phyloP scores from a whole-genome alignment of 1,140 invertebrate species.

The Teleopsis dalmanni region DNA sequence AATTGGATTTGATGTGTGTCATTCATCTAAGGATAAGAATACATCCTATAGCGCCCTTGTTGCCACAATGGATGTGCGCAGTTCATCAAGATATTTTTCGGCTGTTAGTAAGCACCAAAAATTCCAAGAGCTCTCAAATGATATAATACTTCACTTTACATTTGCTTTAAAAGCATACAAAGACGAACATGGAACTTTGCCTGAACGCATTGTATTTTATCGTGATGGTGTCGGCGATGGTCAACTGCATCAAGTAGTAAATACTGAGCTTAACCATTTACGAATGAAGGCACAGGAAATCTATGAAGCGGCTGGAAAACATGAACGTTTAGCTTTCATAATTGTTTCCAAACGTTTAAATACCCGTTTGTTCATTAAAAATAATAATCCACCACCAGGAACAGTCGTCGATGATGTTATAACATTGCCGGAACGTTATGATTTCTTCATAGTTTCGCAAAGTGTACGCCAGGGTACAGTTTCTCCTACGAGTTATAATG shows the following conservation, averaged over 20 bases:
- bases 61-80: constrained; percentile 60
- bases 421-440: constrained; percentile 73
- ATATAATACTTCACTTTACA: constrained; percentile 52
- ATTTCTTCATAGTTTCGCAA: constrained; percentile 77
- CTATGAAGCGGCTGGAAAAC: constrained; percentile 38
- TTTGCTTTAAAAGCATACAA: constrained; percentile 50
- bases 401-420: constrained; percentile 80
- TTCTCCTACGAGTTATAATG: constrained; percentile 71
- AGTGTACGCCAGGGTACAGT: constrained; percentile 72
- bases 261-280: constrained; percentile 34
- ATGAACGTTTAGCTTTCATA: constrained; percentile 55
- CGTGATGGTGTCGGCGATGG: constrained; percentile 78
- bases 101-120: constrained; percentile 51
- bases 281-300: constrained; percentile 46
- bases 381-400: constrained; percentile 60
- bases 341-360: constrained; percentile 66
- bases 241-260: constrained; percentile 57
- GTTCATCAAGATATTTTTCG: constrained; percentile 43
- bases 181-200: constrained; percentile 36
- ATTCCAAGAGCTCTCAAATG: constrained; percentile 62
- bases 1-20: constrained; percentile 78
- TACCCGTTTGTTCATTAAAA: constrained; percentile 52
- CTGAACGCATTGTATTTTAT: constrained; percentile 57
- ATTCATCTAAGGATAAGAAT: constrained; percentile 56
- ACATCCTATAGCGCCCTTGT: constrained; percentile 67